Base-by-base conservation (phyloP, 1,140 invertebrate genomes). In the Agrypnia vestita region DNA sequence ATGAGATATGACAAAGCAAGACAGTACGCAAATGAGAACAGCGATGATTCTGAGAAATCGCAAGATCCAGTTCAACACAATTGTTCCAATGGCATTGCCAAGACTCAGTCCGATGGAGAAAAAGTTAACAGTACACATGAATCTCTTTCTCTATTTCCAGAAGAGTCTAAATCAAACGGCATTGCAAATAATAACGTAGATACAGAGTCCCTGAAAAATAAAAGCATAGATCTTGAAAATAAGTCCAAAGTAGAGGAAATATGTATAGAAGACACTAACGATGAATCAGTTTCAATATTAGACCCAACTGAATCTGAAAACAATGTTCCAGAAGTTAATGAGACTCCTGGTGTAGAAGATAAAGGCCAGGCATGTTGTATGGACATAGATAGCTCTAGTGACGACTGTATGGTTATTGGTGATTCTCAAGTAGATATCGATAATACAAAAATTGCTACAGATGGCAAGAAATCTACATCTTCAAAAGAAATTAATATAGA, bases 1-100 rank as follows among this genome's bases (percentile, higher is more conserved):
- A 85, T 86, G 72, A 86, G 85, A 84, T 85, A 89, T 64, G 62
- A 83, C 44, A 47, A 75, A 53, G 56, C 47, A 12, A 80, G 69
- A 44, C 7, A 15, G 8, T 82, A 77, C 13, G 56, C 61, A 15
- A 15, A 67, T 11, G 25, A 77, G 3, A 21, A 13, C 17, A 67
- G 35, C n/a, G 62, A 17, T 8, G n/a, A 3, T 6, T 10, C 15
- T 67, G 44, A 10, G 44, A 13, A 10, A 21, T 11, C 55, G 21
- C 55, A 59, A 7, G 55, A 19, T 59, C 25, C 25, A 35, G 25
- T 35, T 35, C 25, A 35, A 35, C 25, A 3, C 6, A 35, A 35
- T 35, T 35, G 25, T 35, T 35, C 25, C 6, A 35, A 35, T 6
- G 25, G 25, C 6, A 6, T 35, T 55, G 51, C 9, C 17, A 55